A percentile compares a stretch with the other conserved stretches of the same genome.
Evolutionary conservation across 1,140 invertebrate species (phyloP).

Genomic region (Caerostris darwini): DNA sequence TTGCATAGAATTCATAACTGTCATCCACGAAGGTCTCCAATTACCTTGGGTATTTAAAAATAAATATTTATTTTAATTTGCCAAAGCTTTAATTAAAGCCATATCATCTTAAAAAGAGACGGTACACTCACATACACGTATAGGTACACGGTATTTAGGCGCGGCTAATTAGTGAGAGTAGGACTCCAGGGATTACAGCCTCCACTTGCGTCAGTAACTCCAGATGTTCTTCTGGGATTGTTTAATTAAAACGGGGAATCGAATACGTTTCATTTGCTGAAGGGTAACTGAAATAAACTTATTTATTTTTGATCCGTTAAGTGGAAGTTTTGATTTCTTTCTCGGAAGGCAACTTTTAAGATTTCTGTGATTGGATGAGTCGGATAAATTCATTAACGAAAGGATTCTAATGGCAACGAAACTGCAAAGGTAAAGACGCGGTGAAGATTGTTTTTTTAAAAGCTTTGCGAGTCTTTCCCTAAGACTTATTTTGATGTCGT

Average conservation of each 20-base stretch:
- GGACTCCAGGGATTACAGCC: neutral
- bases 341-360: neutral
- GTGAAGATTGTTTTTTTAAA: neutral
- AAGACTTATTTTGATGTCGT: neutral
- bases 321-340: neutral
- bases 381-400: neutral
- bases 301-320: neutral
- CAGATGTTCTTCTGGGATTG: neutral
- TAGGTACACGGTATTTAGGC: no score
- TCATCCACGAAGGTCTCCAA: no score
- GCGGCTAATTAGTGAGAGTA: constrained; percentile 5
- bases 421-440: neutral
- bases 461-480: neutral
- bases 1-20: no score
- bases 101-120: no score
- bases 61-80: no score
- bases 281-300: neutral
- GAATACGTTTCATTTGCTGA: neutral
- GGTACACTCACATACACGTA: no score
- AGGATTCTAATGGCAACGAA: neutral
- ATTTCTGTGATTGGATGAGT: neutral
- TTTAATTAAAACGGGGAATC: constrained; percentile 18
- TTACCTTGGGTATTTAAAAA: no score
- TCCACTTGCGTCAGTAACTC: constrained; percentile 2
- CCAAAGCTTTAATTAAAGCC: no score